These are phyloP conservation scores for Camelus dromedarius DNA, from an alignment of 2,113 vertebrate species.

Conservation along the genomic window DNA sequence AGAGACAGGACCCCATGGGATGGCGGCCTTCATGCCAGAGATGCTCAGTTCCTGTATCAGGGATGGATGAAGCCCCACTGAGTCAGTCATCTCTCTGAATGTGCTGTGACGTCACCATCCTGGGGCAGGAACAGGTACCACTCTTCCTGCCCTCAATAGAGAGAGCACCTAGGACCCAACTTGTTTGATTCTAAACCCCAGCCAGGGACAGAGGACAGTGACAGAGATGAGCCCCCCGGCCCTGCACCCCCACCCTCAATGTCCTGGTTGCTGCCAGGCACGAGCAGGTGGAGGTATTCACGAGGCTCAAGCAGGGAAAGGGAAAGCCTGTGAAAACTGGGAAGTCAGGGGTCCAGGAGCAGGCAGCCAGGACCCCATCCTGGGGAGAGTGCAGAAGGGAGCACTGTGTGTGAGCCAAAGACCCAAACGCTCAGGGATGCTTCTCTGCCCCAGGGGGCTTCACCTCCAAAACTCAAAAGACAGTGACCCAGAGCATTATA, in stretches of 20 bases:
- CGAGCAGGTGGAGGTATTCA: background rate
- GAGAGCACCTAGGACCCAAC: background rate
- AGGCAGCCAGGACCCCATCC: background rate
- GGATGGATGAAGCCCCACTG: background rate
- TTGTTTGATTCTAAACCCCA: background rate
- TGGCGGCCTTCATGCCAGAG: background rate
- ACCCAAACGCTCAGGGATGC: rapidly evolving
- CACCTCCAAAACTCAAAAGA: background rate
- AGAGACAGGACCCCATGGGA: background rate
- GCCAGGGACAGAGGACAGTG: background rate
- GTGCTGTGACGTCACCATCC: no score
- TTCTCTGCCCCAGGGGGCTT: background rate
- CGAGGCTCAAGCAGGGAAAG: background rate
- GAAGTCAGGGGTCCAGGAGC: background rate
- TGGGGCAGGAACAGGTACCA: background rate
- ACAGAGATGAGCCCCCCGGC: no score
- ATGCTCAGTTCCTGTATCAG: background rate
- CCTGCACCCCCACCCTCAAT: background rate
- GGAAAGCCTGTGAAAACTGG: background rate
- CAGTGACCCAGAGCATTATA: background rate
- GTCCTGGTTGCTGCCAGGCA: background rate
- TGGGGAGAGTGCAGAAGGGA: rapidly evolving
- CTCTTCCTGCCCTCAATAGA: background rate
- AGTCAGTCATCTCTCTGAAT: background rate
- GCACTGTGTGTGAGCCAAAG: no score